These are phyloP conservation scores for Heteractis magnifica DNA, from an alignment of 92 coral and sea anemone species.

Conservation along the genomic window DNA sequence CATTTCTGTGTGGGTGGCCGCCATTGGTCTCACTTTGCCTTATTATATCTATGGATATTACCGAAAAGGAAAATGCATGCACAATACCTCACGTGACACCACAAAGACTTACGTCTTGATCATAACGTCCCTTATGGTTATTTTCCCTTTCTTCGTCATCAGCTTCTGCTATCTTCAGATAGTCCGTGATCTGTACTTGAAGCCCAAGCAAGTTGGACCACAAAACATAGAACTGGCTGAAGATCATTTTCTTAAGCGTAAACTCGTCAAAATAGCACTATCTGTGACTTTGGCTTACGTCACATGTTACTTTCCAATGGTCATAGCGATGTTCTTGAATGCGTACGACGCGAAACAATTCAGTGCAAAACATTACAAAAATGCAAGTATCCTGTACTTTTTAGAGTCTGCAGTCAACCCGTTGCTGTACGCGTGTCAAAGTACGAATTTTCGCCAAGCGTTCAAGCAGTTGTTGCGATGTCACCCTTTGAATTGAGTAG, in stretches of 20 bases:
- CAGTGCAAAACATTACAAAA: background rate
- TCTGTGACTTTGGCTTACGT: too few species aligned
- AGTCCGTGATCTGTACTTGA: background rate
- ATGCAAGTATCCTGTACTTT: background rate
- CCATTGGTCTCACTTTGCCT: constrained; percentile 47
- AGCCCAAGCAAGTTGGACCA: background rate
- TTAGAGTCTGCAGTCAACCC: constrained; percentile 15
- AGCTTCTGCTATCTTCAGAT: background rate
- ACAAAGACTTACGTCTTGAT: constrained; percentile 5
- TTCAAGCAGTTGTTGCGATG: background rate
- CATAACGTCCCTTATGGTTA: background rate
- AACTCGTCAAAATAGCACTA: background rate
- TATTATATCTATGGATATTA: too few species aligned
- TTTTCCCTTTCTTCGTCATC: background rate
- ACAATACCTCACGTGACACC: too few species aligned
- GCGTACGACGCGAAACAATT: background rate
- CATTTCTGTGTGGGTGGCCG: constrained; percentile 37
- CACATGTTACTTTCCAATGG: too few species aligned
- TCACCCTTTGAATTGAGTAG: background rate
- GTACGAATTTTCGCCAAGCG: constrained; percentile 8
- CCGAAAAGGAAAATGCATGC: too few species aligned
- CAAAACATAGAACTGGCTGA: background rate
- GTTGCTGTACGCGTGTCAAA: constrained; percentile 3
- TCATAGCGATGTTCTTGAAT: too few species aligned
- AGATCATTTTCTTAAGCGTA: background rate